Conservation (phyloP, 2,797 vertebrate species). For the Kryptolebias ocellatus region DNA sequence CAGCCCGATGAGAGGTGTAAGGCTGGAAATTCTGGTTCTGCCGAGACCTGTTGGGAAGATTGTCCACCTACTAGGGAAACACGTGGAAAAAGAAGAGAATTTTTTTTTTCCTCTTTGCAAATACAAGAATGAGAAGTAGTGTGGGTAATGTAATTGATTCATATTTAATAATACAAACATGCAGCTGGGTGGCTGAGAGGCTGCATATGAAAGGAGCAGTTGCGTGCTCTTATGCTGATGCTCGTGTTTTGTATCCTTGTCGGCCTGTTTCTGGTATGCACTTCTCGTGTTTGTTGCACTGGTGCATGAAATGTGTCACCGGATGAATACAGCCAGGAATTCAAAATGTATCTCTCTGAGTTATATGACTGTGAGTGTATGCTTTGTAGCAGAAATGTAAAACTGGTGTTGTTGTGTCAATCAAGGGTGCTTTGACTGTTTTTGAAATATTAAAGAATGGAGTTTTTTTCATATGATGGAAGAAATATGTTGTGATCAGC, state of each 20-base stretch:
- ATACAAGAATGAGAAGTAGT: slow-evolving; percentile 45
- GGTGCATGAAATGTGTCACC: slow-evolving; percentile 73
- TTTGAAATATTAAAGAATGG: slow-evolving; percentile 24
- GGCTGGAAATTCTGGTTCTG: slow-evolving; percentile 11
- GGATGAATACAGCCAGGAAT: slow-evolving; percentile 58
- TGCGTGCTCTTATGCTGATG: slow-evolving; percentile 49
- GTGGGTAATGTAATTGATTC: slow-evolving; percentile 68
- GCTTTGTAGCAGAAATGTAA: slow-evolving; percentile 35
- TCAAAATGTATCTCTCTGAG: slow-evolving; percentile 45
- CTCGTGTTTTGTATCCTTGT: slow-evolving; percentile 62
- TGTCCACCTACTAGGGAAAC: slow-evolving; percentile 7
- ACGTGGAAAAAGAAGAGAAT: slow-evolving; percentile 2
- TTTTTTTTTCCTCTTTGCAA: slow-evolving; percentile 10
- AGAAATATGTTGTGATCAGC: background rate
- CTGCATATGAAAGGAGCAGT: slow-evolving; percentile 39
- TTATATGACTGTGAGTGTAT: slow-evolving; percentile 18
- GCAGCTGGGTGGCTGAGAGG: slow-evolving; percentile 50
- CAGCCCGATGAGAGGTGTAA: background rate
- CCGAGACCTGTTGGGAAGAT: slow-evolving; percentile 2
- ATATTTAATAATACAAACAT: slow-evolving; percentile 79
- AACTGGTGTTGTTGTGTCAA: slow-evolving; percentile 25
- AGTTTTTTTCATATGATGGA: background rate
- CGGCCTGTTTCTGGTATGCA: slow-evolving; percentile 73
- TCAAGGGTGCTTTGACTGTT: slow-evolving; percentile 37
- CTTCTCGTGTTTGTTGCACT: slow-evolving; percentile 80